Conservation (phyloP, 1,140 invertebrate genomes). For the Sycobia sp. region DNA sequence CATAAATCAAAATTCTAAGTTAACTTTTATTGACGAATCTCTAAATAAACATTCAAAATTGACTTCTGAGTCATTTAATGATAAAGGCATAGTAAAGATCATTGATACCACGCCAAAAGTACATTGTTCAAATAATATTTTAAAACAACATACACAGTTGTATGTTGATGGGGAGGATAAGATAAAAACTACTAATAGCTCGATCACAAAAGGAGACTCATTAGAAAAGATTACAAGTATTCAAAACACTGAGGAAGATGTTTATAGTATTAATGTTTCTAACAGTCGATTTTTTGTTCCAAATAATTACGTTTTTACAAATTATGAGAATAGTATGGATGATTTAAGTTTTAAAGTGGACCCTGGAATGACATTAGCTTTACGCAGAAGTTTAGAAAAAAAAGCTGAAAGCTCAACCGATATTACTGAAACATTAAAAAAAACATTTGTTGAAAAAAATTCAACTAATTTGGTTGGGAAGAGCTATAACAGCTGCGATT, state of each 20-base stretch:
- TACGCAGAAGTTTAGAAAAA: constrained; percentile 42
- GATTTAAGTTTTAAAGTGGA: constrained; percentile 51
- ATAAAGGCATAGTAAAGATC: constrained; percentile 21
- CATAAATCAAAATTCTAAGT: background rate
- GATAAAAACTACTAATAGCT: too few species aligned
- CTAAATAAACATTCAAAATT: background rate
- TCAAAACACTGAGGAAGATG: constrained; percentile 36
- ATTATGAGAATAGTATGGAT: constrained; percentile 43
- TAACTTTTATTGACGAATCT: background rate
- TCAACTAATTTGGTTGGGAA: background rate
- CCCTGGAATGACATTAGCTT: constrained; percentile 46
- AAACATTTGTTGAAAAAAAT: background rate
- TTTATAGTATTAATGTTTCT: constrained; percentile 47
- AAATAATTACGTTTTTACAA: constrained; percentile 45
- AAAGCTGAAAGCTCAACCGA: constrained; percentile 9
- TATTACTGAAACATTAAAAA: background rate
- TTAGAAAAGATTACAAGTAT: constrained; percentile 45
- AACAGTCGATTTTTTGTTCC: constrained; percentile 52
- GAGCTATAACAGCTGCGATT: background rate
- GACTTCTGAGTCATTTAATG: constrained; percentile 3
- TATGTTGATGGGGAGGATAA: background rate
- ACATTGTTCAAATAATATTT: background rate
- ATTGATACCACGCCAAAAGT: constrained; percentile 23
- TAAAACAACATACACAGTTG: background rate
- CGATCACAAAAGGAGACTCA: constrained; percentile 30